Evolutionary conservation across 2,113 vertebrate genomes (phyloP), one percentile per base, ranked within the genome.

Genomic region (Aptenodytes patagonicus): DNA sequence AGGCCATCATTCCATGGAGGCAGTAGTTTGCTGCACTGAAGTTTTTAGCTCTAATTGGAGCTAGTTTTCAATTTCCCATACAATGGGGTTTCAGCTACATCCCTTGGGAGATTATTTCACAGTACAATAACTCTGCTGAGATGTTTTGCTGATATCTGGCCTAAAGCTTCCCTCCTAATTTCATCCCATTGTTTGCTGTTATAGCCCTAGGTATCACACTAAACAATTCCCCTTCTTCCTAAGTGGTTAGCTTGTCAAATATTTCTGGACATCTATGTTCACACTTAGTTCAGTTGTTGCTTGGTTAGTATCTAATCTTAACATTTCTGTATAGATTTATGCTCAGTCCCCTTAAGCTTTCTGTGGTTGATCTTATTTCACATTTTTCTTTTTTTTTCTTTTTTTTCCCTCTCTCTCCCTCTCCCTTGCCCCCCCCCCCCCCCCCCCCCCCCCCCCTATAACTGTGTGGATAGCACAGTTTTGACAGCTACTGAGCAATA

Each of bases 121-220:
- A 95, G 72, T 40, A 62, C 94, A 95, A 79, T 89, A 89, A 95
- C 77, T 92, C 83, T 92, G 34, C 54, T 82, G 83, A 13, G 14
- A 82, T 84, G 34, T 78, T 96, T 87, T 95, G 52, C 84, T 95
- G 83, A 72, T 97, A 84, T 82, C 80, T 87, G 89, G 72, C 86
- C 69, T 61, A 87, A 94, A 95, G 65, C 84, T 95, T 91, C 78
- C 65, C 57, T 89, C 61, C 86, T 95, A 87, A 95, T 96, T 97
- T 95, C 86, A 54, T 84, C 46, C 54, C 49, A 82, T 94, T 93
- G 88, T 92, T 95, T 95, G 65, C 78, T 61, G 49, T 82, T 91
- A 38, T 64, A 83, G 93, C 87, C 89, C 34, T 49, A 72, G 81
- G 87, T 96, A 44, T 84, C 80, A 20, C 38, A 57, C 61, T 49